Percentiles rank a stretch among this genome's conserved stretches.
phyloP scores from a whole-genome alignment of 2,113 vertebrate genomes.

The Peromyscus californicus region DNA sequence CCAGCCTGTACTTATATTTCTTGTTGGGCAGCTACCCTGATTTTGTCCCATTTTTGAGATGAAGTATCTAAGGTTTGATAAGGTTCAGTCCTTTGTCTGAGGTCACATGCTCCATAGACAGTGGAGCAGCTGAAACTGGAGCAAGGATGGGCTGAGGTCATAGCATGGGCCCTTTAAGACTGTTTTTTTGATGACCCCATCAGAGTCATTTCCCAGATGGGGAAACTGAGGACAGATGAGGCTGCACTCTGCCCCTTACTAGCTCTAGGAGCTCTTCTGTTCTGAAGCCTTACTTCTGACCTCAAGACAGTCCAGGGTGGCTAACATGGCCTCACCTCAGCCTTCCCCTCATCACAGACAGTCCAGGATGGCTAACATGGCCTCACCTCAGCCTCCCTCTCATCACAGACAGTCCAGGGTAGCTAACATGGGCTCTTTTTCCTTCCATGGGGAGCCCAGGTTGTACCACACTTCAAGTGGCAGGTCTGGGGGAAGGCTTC shows the following conservation, averaged over 20 bases:
- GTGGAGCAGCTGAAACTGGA: too few relatives aligned
- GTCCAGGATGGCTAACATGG: not conserved
- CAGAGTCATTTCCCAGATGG: not conserved
- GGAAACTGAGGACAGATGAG: not conserved
- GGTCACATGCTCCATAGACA: not conserved
- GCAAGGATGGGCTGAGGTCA: not conserved
- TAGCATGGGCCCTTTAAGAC: not conserved
- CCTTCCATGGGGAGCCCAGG: not conserved
- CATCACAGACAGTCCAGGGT: not conserved
- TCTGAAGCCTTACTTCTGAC: not conserved
- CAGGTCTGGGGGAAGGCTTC: not conserved
- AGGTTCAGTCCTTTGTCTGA: not conserved
- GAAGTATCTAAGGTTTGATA: not conserved
- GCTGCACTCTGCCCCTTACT: not conserved
- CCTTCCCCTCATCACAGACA: not conserved
- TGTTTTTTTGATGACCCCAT: not conserved
- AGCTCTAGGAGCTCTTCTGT: too few relatives aligned
- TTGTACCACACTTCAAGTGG: not conserved
- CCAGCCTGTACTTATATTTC: not conserved
- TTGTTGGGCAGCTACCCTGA: rapidly evolving
- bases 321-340: too few relatives aligned
- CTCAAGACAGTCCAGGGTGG: too few relatives aligned
- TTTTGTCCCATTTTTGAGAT: rapidly evolving
- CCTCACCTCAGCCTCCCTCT: not conserved
- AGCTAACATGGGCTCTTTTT: not conserved